Base-by-base conservation (phyloP, 2,888 invertebrate genomes). In the Achlya flavicornis region DNA sequence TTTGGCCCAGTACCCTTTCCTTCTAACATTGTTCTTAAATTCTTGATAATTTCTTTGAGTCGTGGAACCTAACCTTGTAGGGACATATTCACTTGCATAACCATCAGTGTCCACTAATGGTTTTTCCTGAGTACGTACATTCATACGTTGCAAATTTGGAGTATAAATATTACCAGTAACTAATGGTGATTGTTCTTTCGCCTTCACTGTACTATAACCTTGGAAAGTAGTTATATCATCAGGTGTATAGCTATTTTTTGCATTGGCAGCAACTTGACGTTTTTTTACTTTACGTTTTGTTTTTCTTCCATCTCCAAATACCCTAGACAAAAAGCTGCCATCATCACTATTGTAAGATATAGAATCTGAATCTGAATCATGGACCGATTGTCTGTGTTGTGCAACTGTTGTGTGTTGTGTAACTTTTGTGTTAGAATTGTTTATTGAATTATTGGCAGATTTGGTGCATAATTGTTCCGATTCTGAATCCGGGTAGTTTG, bases 1-100 rank as follows among this genome's bases (percentile, higher is more conserved):
- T 77, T 93, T 93, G 8, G 92, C 93, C 93, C 93, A 93, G 68
- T 79, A 93, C 11, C 93, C 93, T 73, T 90, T 91, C 68, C 78
- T 88, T 64, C 84, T 84, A 1, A 93, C 91, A 87, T 90, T 91
- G 66, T 93, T 86, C 78, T 90, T 93, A 59, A 94, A 94, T 66
- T 91, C 88, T 74, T 93, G 91, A 68, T 94, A 93, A 71, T 93
- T 94, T 69, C 85, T 86, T 70, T 91, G 91, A n/a, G 90, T 87
- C 64, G 86, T 85, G 26, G 88, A 86, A 61, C 91, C 91, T 66
- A 93, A 76, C 70, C 84, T 92, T 19, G 93, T 93, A 14, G 94
- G 94, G 16, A 94, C 89, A 86, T 94, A 94, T 78, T 94, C 94
- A 79, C 84, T 87, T 33, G 89, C 88, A 76, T 83, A 87, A 38